Percentiles rank a stretch among this genome's conserved stretches.
Conservation (phyloP, 2,888 invertebrate genomes). For the Dynastes tityus region DNA sequence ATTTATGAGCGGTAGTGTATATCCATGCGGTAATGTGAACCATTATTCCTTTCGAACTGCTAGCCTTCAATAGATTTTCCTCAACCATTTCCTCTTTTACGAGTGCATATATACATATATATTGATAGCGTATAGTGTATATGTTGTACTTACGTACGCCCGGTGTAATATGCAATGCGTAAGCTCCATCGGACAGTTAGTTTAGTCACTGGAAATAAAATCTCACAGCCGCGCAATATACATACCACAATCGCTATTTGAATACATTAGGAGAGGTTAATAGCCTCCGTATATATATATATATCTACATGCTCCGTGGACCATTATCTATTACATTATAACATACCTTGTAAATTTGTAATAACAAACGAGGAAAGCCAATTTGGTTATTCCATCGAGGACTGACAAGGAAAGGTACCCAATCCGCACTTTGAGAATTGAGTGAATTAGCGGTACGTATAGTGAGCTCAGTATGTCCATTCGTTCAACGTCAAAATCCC, state of each 20-base stretch:
- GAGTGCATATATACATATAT: no score
- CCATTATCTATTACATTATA: conserved; percentile 4
- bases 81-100: background rate
- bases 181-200: conserved; percentile 26
- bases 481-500: no score
- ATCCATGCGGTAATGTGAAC: background rate
- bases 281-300: conserved; percentile 50
- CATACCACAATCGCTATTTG: conserved; percentile 38
- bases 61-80: conserved; percentile 6
- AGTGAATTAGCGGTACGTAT: no score
- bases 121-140: no score
- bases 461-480: no score
- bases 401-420: no score
- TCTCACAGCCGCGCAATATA: background rate
- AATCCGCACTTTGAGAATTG: no score
- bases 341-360: background rate
- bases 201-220: conserved; percentile 29
- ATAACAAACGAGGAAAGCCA: no score
- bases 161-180: conserved; percentile 11
- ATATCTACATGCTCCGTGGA: background rate
- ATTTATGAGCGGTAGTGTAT: background rate
- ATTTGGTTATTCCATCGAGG: no score
- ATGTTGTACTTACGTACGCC: background rate
- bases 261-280: conserved; percentile 57
- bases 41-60: conserved; percentile 21